Evolutionary conservation across 2,888 invertebrate genomes (phyloP).

Genomic region (Xylocampa areola): DNA sequence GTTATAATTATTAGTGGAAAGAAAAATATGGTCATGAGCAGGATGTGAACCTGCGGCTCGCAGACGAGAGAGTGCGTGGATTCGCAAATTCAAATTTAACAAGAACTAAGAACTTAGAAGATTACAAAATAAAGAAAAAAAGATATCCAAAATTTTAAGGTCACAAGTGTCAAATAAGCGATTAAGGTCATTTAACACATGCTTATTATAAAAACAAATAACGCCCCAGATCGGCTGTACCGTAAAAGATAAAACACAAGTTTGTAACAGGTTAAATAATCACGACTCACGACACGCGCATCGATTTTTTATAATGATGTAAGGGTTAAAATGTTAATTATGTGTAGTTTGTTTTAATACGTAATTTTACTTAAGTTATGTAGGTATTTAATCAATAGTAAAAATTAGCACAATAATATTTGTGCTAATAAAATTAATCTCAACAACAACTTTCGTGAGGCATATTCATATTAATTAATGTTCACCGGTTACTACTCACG

Average conservation of each 20-base stretch:
- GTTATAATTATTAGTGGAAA: too few relatives aligned
- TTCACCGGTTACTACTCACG: too few relatives aligned
- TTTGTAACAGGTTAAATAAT: constrained; percentile 15
- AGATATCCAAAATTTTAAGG: constrained; percentile 3
- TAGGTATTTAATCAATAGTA: background rate
- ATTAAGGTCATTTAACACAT: constrained; percentile 10
- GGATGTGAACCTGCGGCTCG: too few relatives aligned
- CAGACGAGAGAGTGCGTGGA: too few relatives aligned
- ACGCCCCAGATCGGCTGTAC: constrained; percentile 1
- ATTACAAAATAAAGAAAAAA: too few relatives aligned
- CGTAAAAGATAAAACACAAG: background rate
- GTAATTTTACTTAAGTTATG: too few relatives aligned
- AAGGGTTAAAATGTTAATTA: constrained; percentile 33
- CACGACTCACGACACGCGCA: background rate
- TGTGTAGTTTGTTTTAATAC: too few relatives aligned
- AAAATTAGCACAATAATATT: too few relatives aligned
- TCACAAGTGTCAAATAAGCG: constrained; percentile 3
- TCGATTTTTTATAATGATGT: constrained; percentile 16
- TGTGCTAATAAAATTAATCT: too few relatives aligned
- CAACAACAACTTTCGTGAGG: too few relatives aligned
- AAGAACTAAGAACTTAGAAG: background rate
- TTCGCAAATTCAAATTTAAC: background rate
- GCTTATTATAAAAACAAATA: constrained; percentile 21
- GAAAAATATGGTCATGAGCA: too few relatives aligned
- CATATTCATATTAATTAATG: too few relatives aligned